phyloP scores from a whole-genome alignment of 2,113 vertebrate species.

The Poecilia latipinna region DNA sequence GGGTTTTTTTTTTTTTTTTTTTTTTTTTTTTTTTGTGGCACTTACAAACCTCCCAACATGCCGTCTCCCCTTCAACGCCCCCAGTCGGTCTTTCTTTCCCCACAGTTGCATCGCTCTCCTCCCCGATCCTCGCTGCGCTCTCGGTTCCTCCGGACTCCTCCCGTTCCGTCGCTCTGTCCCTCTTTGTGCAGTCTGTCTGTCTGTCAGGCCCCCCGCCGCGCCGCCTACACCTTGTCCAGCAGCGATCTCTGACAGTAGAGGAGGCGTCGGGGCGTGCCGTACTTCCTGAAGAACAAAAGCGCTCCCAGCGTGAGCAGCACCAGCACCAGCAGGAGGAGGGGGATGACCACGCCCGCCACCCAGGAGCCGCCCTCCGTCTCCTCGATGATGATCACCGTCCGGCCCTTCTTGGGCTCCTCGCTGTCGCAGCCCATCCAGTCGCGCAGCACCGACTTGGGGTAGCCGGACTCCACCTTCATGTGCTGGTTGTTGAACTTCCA shows the following conservation, averaged over 20 bases:
- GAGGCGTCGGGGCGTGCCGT: conserved; percentile 88
- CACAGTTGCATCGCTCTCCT: conserved; percentile 32
- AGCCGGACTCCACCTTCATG: conserved; percentile 89
- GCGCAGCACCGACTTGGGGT: conserved; percentile 87
- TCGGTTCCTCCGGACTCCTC: conserved; percentile 13
- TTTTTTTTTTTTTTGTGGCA: conserved; percentile 44
- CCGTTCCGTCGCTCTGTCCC: conserved; percentile 31
- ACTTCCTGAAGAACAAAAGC: conserved; percentile 87
- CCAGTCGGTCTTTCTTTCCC: conserved; percentile 35
- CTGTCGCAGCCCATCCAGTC: conserved; percentile 89
- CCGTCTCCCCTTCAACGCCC: conserved; percentile 21
- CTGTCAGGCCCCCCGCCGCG: conserved; percentile 13
- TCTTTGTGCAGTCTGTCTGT: conserved; percentile 59
- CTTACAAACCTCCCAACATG: conserved; percentile 60
- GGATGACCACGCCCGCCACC: conserved; percentile 81
- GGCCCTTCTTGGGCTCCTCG: conserved; percentile 75
- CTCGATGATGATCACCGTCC: conserved; percentile 84
- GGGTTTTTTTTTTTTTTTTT: background rate
- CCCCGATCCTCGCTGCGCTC: conserved; percentile 11
- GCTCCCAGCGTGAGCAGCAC: conserved; percentile 84
- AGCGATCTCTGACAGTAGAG: conserved; percentile 92
- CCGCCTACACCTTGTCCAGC: conserved; percentile 89
- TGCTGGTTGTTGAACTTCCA: conserved; percentile 95
- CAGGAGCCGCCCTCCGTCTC: conserved; percentile 67
- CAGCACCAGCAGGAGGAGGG: conserved; percentile 84